A percentile compares a stretch with the other conserved stretches of the same genome.
Conservation (phyloP, 2,888 invertebrate species). For the Torymus tubicola region DNA sequence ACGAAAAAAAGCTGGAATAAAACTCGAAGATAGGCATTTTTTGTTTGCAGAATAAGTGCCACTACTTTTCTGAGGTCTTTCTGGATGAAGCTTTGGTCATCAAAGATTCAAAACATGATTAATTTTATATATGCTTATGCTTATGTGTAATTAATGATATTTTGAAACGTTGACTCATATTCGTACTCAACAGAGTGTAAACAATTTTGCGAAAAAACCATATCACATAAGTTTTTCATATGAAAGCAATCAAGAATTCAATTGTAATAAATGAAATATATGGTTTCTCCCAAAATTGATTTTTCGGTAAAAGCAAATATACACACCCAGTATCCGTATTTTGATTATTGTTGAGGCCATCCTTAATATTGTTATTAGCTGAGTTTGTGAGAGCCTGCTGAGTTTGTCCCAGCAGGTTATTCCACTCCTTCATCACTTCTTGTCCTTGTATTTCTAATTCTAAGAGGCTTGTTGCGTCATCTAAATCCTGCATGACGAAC, state of each 20-base stretch:
- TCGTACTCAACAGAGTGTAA: neutral
- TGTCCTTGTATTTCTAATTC: conserved; percentile 78
- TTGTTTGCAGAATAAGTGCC: conserved; percentile 51
- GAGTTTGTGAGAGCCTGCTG: conserved; percentile 72
- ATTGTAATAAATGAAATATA: neutral
- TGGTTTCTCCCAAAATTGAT: conserved; percentile 29
- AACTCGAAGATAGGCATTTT: conserved; percentile 40
- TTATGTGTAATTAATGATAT: conserved; percentile 15
- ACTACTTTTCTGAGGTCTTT: conserved; percentile 26
- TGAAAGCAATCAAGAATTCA: neutral
- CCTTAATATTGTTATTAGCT: conserved; percentile 70
- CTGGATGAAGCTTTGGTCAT: conserved; percentile 20
- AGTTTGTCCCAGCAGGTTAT: conserved; percentile 76
- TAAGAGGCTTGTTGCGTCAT: conserved; percentile 77
- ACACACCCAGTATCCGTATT: conserved; percentile 73
- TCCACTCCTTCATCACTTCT: conserved; percentile 79
- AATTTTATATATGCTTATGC: neutral
- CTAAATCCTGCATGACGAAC: conserved; percentile 78
- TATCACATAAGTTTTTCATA: neutral
- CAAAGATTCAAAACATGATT: conserved; percentile 19
- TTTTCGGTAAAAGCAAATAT: conserved; percentile 54
- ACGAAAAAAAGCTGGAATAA: conserved; percentile 32
- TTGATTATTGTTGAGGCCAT: conserved; percentile 68
- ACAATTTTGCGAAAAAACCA: conserved; percentile 19
- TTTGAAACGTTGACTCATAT: neutral